Evolutionary conservation across 2,888 invertebrate genomes (phyloP).

Genomic region (Merodon equestris): DNA sequence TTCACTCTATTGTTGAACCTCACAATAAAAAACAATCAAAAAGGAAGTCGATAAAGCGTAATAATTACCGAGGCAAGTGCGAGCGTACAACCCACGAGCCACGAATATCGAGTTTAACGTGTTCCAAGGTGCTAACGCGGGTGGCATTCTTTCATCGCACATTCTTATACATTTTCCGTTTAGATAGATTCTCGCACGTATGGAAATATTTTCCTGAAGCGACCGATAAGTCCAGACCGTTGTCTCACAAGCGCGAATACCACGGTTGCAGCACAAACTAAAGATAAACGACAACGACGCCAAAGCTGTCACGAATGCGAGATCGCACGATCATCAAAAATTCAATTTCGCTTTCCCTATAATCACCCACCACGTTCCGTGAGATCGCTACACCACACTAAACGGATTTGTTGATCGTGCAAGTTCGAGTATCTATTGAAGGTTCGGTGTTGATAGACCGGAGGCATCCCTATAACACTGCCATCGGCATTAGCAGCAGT

Average conservation of each 20-base stretch:
- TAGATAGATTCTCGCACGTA: slow-evolving; percentile 47
- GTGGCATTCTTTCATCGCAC: slow-evolving; percentile 11
- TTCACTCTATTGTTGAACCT: slow-evolving; percentile 30
- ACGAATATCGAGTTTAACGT: slow-evolving; percentile 7
- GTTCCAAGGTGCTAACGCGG: slow-evolving; percentile 10
- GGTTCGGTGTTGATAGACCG: slow-evolving; percentile 1
- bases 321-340: slow-evolving; percentile 18
- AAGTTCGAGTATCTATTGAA: no score
- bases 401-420: slow-evolving; percentile 41
- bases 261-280: slow-evolving; percentile 17
- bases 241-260: no score
- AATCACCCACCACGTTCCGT: slow-evolving; percentile 36
- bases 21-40: slow-evolving; percentile 7
- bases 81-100: background rate
- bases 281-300: slow-evolving; percentile 21
- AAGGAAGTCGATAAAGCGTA: background rate
- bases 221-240: slow-evolving; percentile 38
- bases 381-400: slow-evolving; percentile 26
- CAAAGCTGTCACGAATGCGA: slow-evolving; percentile 39
- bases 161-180: background rate
- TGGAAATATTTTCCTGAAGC: slow-evolving; percentile 4
- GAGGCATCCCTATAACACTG: slow-evolving; percentile 33
- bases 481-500: slow-evolving; percentile 14
- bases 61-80: slow-evolving; percentile 26
- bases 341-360: slow-evolving; percentile 5